phyloP scores from a whole-genome alignment of 2,797 vertebrate species.

The Chiroxiphia lanceolata region DNA sequence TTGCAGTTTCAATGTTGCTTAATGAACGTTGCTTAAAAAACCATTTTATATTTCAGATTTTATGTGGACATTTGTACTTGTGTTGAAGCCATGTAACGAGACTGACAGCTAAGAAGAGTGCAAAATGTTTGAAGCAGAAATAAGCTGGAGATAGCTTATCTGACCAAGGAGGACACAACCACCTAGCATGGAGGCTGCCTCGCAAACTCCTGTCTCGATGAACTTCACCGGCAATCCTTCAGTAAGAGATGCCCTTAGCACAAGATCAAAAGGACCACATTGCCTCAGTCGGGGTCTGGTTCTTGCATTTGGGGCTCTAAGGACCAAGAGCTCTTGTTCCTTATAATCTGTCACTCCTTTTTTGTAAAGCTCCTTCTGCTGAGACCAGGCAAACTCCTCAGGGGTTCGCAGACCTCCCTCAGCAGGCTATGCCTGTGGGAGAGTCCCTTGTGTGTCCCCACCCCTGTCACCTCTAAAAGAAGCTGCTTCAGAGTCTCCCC shows the following conservation, averaged over 20 bases:
- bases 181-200: not conserved
- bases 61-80: not conserved
- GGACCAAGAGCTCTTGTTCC: not conserved
- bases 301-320: not conserved
- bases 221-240: not conserved
- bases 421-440: not conserved
- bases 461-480: conserved; percentile 77
- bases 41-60: not conserved
- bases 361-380: not conserved
- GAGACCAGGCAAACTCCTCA: not conserved
- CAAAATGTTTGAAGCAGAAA: not conserved
- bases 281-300: not conserved
- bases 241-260: not conserved
- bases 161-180: not conserved
- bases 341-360: not conserved
- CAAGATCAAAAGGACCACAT: not conserved
- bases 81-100: accelerated
- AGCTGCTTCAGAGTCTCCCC: conserved; percentile 71
- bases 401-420: not conserved
- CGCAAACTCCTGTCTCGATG: not conserved
- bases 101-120: not conserved
- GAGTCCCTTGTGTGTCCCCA: not conserved
- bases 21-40: not conserved
- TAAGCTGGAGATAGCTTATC: not conserved
- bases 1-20: not conserved